Conservation (phyloP, 2,888 invertebrate genomes). For the Mesorhabditis spiculigera region DNA sequence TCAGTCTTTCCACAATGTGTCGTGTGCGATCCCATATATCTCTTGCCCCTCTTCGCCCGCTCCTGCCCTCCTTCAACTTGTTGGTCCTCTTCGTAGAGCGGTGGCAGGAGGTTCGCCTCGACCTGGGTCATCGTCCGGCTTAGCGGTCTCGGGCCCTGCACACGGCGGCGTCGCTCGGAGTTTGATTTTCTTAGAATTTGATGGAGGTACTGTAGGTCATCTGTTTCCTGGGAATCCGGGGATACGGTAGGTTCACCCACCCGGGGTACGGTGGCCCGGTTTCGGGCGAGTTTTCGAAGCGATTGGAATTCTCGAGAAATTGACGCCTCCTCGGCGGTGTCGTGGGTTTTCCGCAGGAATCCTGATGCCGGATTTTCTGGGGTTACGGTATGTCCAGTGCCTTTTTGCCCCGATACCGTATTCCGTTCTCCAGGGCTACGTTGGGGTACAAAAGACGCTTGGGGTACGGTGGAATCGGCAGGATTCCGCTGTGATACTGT, state of each 20-base stretch:
- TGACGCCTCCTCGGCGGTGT: no score
- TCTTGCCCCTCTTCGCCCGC: neutral
- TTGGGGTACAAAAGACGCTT: no score
- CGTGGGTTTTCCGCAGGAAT: no score
- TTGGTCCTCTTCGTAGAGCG: slow-evolving; percentile 32
- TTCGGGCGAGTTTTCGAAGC: neutral
- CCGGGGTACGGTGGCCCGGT: neutral
- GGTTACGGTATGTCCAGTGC: no score
- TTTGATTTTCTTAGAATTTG: slow-evolving; percentile 4
- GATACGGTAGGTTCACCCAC: no score
- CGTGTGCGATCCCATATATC: slow-evolving; percentile 9
- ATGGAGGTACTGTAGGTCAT: neutral
- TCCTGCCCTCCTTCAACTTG: slow-evolving; percentile 14
- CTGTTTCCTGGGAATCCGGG: slow-evolving; percentile 1
- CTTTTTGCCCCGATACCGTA: neutral
- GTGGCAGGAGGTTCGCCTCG: slow-evolving; percentile 31
- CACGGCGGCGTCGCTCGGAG: slow-evolving; percentile 8
- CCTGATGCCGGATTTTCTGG: no score
- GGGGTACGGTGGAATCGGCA: no score
- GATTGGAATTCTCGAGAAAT: no score
- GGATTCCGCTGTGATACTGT: no score
- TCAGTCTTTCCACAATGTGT: slow-evolving; percentile 24
- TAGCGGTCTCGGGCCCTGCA: slow-evolving; percentile 19
- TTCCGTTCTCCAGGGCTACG: neutral
- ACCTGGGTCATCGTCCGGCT: slow-evolving; percentile 37